Evolutionary conservation across 2,888 invertebrate species (phyloP).

Genomic region (Mythimna pallens): DNA sequence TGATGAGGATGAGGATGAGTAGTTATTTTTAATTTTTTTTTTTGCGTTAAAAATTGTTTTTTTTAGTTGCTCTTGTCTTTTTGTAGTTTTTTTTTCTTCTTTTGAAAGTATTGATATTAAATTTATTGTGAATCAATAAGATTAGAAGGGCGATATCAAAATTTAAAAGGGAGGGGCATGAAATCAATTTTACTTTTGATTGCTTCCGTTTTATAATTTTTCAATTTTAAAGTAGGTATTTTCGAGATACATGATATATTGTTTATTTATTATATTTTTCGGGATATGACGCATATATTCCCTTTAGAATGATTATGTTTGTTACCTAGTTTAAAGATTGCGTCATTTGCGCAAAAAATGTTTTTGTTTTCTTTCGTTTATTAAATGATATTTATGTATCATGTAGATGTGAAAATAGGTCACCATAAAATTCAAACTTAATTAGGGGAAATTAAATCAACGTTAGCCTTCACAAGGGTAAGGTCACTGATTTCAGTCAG

Average conservation of each 20-base stretch:
- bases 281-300: too few relatives aligned
- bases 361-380: too few relatives aligned
- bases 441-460: too few relatives aligned
- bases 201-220: neutral
- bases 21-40: neutral
- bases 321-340: too few relatives aligned
- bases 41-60: neutral
- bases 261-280: too few relatives aligned
- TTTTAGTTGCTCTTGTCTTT: neutral
- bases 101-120: neutral
- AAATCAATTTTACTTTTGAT: neutral
- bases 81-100: neutral
- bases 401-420: neutral
- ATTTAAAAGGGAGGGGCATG: neutral
- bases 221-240: neutral
- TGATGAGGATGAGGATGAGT: conserved; percentile 2
- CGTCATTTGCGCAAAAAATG: too few relatives aligned
- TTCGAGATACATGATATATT: neutral
- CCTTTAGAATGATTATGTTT: too few relatives aligned
- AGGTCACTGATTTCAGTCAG: too few relatives aligned
- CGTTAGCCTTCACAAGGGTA: too few relatives aligned
- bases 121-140: neutral
- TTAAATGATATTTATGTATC: too few relatives aligned
- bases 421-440: neutral
- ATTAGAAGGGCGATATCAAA: neutral